These are phyloP conservation scores for Zonotrichia albicollis DNA, from an alignment of 2,797 vertebrate genomes.

Conservation along the genomic window DNA sequence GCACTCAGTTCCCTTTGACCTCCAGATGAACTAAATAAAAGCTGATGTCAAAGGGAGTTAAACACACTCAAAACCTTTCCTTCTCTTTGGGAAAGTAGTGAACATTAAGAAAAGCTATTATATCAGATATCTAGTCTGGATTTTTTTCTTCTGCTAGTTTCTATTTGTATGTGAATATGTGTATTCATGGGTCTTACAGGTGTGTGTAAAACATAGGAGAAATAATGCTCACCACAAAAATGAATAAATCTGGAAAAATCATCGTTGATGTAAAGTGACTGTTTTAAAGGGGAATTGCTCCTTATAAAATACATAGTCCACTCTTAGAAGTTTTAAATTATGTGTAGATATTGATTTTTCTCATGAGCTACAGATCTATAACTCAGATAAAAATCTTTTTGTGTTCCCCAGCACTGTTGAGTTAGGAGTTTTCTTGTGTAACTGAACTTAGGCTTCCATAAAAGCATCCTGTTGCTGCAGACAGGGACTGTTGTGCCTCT, in stretches of 20 bases:
- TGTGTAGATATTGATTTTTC: not conserved
- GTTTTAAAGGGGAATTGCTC: not conserved
- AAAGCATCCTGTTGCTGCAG: not conserved
- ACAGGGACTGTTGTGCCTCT: not conserved
- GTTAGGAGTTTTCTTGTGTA: not conserved
- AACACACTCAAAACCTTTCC: not conserved
- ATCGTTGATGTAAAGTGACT: not conserved
- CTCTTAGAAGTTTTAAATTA: not conserved
- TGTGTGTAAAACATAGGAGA: not conserved
- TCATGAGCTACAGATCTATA: not conserved
- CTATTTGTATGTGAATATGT: not conserved
- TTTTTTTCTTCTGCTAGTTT: not conserved
- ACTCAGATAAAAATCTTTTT: not conserved
- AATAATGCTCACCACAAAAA: not conserved
- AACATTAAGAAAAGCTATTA: not conserved
- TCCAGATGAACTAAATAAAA: conserved; percentile 17
- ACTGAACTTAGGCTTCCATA: rapidly evolving
- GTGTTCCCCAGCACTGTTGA: not conserved
- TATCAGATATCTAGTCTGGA: not conserved
- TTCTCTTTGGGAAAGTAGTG: not conserved
- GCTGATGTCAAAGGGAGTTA: not conserved
- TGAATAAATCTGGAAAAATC: not conserved
- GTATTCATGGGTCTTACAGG: not conserved
- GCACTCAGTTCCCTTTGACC: not conserved
- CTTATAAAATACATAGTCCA: not conserved